These are phyloP conservation scores for Anabas testudineus DNA, from an alignment of 2,797 vertebrate species.

Conservation along the genomic window DNA sequence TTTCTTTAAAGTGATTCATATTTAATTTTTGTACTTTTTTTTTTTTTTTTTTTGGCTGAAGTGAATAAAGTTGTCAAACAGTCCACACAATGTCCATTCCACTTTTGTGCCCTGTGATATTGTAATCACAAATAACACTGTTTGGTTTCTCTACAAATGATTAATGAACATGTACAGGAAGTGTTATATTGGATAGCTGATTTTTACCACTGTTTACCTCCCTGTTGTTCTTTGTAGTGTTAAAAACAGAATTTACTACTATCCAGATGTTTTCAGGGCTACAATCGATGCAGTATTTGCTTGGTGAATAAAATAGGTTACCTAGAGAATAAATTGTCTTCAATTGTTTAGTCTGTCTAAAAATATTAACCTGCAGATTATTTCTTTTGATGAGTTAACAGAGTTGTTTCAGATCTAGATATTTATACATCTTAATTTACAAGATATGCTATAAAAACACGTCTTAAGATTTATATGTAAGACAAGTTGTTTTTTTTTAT, in stretches of 20 bases:
- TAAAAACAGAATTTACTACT: neutral
- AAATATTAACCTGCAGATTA: too few species aligned
- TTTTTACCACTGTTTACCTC: neutral
- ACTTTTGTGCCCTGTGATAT: neutral
- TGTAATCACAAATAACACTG: slow-evolving; percentile 1
- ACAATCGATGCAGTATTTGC: neutral
- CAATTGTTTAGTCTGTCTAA: too few species aligned
- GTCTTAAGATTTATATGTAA: slow-evolving; percentile 10
- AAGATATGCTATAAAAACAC: neutral
- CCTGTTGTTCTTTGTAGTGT: neutral
- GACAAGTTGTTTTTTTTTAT: slow-evolving; percentile 29
- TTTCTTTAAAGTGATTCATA: slow-evolving; percentile 54
- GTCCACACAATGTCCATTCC: slow-evolving; percentile 34
- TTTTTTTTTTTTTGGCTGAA: slow-evolving; percentile 55
- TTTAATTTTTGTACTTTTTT: slow-evolving; percentile 75
- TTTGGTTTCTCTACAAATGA: neutral
- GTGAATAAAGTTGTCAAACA: slow-evolving; percentile 77
- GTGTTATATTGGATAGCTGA: neutral
- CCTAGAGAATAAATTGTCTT: neutral
- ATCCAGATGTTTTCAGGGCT: neutral
- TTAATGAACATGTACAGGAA: neutral
- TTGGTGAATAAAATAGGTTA: neutral
- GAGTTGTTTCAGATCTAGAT: neutral
- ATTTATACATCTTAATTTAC: neutral
- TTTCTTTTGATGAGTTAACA: neutral